Base-by-base conservation (phyloP, 2,888 invertebrate genomes). In the Eupithecia vulgata region DNA sequence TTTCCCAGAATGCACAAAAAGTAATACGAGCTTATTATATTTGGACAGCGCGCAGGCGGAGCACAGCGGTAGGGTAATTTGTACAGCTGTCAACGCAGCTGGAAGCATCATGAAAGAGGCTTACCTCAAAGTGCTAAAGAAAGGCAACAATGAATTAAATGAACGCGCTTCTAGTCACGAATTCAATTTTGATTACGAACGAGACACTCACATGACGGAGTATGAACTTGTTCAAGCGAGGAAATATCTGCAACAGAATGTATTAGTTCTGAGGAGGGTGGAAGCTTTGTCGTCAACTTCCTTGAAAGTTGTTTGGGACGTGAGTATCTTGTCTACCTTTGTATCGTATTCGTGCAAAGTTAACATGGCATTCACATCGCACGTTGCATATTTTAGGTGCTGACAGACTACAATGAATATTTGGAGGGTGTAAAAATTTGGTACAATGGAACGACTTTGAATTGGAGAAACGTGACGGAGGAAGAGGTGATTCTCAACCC, bases 301-400 rank as follows among this genome's bases (percentile, higher is more conserved):
- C 69, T 95, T 98, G 59, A 96, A 96, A 90, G 95, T 98, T 83
- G 96, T 96, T 83, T 98, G 98, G 98, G 96, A 97, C 94, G 97
- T 97, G 88, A 94, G 96, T 95, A 76, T 78, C 8, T 71, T 70
- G 64, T 78, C 69, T 75, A 77, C 75, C 76, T 77, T 62, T 75
- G 76, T 68, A 74, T 76, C 65, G 21, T 79, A 40, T 76, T 75
- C 57, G 42, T 70, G 68, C 61, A 45, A 62, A 70, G 59, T 34
- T 68, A 70, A 68, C 70, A 62, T 69, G 61, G 73, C 67, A 73
- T 76, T 74, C 68, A 70, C 73, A 67, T 66, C 72, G 73, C 65
- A 61, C 70, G 67, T 77, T 78, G 69, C 65, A 70, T 70, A 77
- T 89, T 90, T 81, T 83, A 95, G 95, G 92, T 95, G 73, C 83